phyloP scores from a whole-genome alignment of 2,113 vertebrate species.

The Macroglossus sobrinus region DNA sequence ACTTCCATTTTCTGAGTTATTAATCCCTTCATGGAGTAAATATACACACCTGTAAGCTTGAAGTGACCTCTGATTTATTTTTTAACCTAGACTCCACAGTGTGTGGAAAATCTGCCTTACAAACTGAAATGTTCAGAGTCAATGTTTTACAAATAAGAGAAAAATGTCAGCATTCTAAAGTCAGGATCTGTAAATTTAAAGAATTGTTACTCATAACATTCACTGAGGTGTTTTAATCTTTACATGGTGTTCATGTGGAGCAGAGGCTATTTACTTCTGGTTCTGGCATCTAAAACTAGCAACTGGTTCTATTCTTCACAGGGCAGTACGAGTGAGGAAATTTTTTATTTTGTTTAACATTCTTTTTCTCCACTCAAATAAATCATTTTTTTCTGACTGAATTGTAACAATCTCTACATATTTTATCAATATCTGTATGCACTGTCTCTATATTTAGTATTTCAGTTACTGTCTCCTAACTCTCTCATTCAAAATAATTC shows the following conservation, averaged over 20 bases:
- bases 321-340: not conserved
- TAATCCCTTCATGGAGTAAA: not conserved
- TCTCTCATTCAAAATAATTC: conserved; percentile 17
- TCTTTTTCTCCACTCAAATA: not conserved
- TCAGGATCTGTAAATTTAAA: not conserved
- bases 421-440: not conserved
- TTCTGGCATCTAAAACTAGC: conserved; percentile 1
- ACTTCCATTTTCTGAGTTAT: conserved; percentile 10
- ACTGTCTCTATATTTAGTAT: not conserved
- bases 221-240: not conserved
- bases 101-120: not conserved
- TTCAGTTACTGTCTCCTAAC: not conserved
- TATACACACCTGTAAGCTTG: not conserved
- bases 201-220: not conserved
- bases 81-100: not conserved
- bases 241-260: not conserved
- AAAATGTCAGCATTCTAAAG: not conserved
- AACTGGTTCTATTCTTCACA: not conserved
- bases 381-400: not conserved
- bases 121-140: not conserved
- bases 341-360: conserved; percentile 5
- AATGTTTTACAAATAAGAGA: not conserved
- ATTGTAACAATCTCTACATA: not conserved
- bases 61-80: not conserved
- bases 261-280: not conserved